A percentile compares a stretch with the other conserved stretches of the same genome.
These are phyloP conservation scores for Pelodiscus sinensis DNA, from an alignment of 2,113 vertebrate species.

Conservation along the genomic window DNA sequence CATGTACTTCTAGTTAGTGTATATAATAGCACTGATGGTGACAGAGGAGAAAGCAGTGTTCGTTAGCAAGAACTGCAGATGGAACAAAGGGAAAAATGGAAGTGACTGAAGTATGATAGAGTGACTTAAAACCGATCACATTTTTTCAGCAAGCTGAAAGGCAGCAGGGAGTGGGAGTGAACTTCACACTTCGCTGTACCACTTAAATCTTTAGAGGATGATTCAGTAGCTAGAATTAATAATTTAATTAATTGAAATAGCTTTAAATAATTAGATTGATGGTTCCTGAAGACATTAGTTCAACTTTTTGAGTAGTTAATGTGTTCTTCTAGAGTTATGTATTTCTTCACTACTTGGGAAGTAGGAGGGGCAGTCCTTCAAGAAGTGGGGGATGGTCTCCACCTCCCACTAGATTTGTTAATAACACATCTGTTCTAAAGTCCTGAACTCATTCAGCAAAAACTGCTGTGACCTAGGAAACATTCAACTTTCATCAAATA, in stretches of 20 bases:
- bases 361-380: neutral
- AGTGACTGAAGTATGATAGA: neutral
- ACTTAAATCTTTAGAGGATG: slow-evolving; percentile 2
- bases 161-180: neutral
- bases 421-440: neutral
- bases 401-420: neutral
- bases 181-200: neutral
- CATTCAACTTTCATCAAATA: neutral
- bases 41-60: neutral
- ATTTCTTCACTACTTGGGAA: neutral
- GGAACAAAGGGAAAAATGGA: neutral
- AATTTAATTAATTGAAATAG: neutral
- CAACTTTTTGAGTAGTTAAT: neutral
- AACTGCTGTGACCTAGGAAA: neutral
- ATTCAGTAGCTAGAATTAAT: slow-evolving; percentile 8
- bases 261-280: neutral
- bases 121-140: neutral
- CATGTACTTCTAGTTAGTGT: neutral
- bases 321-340: neutral
- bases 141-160: neutral
- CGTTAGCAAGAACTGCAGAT: too few species aligned
- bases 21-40: neutral
- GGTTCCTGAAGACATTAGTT: slow-evolving; percentile 9
- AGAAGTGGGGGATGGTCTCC: neutral
- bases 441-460: neutral